Evolutionary conservation across 2,797 vertebrate genomes (phyloP), one percentile per base, ranked within the genome.

Genomic region (Rhabdomys pumilio): DNA sequence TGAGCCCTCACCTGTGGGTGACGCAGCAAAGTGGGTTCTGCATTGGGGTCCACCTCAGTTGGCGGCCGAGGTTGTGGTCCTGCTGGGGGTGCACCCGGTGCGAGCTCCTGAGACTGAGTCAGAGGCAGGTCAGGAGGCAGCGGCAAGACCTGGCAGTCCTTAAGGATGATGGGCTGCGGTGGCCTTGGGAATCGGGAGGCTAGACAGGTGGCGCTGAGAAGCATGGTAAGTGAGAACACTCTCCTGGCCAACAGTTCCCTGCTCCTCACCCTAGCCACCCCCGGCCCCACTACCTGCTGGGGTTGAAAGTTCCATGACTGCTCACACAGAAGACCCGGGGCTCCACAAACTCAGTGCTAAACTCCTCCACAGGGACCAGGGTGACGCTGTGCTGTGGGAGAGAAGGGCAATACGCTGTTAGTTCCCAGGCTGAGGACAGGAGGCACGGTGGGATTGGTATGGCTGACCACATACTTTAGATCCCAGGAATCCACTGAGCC

Each of bases 171-270:
- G 0, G 99, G 99, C 98, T 99, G 99, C 0, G 99, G 99, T 0
- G 99, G 99, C 61, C 99, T 99, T 97, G 99, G 99, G 98, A 99
- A 99, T 90, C 99, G 99, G 0, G 99, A 99, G 1, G 99, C 98
- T 88, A 99, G 53, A 38, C 99, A 99, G 98, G 99, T 98, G 14
- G 99, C 98, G 6, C 99, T 99, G 98, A 31, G 92, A 92, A 86
- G 82, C 6, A 6, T 26, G 0, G 2, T 0, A 2, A 3, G 15
- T 95, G 86, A 97, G 96, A 5, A 38, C 5, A 0, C 0, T 29
- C 8, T 3, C 8, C 24, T 4, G 10, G 29, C 9, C 22, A 7
- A 31, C 0, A 3, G 65, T 26, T 24, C 5, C 90, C 38, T 5
- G 3, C 55, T 0, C 0, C 0, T 19, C 6, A 0, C 76, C 11